These are phyloP conservation scores for Lindbergichthys nudifrons DNA, from an alignment of 2,797 vertebrate genomes.

Conservation along the genomic window DNA sequence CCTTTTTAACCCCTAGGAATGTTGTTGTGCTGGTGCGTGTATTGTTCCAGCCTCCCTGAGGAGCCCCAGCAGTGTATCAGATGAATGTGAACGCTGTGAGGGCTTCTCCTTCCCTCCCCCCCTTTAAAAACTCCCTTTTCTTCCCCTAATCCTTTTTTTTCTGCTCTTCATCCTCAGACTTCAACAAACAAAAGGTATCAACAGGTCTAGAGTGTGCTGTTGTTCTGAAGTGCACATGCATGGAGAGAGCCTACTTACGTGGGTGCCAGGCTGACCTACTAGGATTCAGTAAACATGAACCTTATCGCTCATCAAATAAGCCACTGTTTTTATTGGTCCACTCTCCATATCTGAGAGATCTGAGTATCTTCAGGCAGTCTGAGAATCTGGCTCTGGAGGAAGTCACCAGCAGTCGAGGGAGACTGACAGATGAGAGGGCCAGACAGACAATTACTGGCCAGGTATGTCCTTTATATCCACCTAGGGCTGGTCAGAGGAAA, in stretches of 20 bases:
- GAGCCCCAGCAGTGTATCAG: slow-evolving; percentile 67
- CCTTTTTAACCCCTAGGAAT: slow-evolving; percentile 82
- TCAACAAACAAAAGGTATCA: slow-evolving; percentile 72
- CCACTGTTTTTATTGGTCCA: slow-evolving; percentile 43
- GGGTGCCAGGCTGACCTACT: slow-evolving; percentile 29
- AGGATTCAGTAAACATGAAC: slow-evolving; percentile 38
- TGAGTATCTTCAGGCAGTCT: slow-evolving; percentile 57
- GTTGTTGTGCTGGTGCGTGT: slow-evolving; percentile 78
- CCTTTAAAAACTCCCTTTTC: slow-evolving; percentile 46
- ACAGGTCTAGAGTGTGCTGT: slow-evolving; percentile 51
- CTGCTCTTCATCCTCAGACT: slow-evolving; percentile 63
- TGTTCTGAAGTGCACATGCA: slow-evolving; percentile 55
- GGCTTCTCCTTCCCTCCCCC: slow-evolving; percentile 31
- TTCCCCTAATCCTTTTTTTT: slow-evolving; percentile 68
- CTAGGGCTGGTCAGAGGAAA: slow-evolving; percentile 83
- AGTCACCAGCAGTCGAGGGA: slow-evolving; percentile 56
- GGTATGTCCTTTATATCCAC: slow-evolving; percentile 82
- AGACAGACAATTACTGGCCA: slow-evolving; percentile 81
- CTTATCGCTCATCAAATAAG: slow-evolving; percentile 41
- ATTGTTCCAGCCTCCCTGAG: slow-evolving; percentile 77
- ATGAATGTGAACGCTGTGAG: slow-evolving; percentile 70
- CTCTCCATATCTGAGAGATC: slow-evolving; percentile 49
- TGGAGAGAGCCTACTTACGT: slow-evolving; percentile 12
- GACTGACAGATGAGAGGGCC: slow-evolving; percentile 71
- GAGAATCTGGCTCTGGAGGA: slow-evolving; percentile 61